A percentile compares a stretch with the other conserved stretches of the same genome.
These are phyloP conservation scores for Psilopsiagon aymara DNA, from an alignment of 2,113 vertebrate genomes.

Conservation along the genomic window DNA sequence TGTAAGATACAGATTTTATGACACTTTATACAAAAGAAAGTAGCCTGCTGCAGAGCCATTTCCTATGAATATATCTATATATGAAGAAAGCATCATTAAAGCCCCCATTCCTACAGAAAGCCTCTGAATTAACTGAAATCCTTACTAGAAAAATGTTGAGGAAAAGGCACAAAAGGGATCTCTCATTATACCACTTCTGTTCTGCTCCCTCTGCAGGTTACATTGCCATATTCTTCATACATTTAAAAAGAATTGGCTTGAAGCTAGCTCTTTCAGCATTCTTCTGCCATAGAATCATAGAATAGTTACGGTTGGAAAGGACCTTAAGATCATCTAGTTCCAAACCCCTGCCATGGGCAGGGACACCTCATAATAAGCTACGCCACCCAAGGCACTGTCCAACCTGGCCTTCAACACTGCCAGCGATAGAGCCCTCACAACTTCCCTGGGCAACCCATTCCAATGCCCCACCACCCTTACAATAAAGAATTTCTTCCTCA, in stretches of 20 bases:
- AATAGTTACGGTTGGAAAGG: too few species aligned
- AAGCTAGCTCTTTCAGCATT: not conserved
- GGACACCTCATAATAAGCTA: too few species aligned
- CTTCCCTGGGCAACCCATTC: too few species aligned
- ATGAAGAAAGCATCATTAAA: not conserved
- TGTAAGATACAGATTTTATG: not conserved
- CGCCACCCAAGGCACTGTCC: too few species aligned
- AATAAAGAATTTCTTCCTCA: too few species aligned
- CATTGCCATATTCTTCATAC: not conserved
- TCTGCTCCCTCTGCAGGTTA: not conserved
- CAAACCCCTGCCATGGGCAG: too few species aligned
- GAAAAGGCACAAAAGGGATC: not conserved
- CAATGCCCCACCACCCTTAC: too few species aligned
- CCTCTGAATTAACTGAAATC: not conserved
- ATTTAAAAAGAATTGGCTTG: not conserved
- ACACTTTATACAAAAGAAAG: not conserved
- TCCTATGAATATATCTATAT: not conserved
- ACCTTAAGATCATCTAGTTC: too few species aligned
- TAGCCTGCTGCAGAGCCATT: not conserved
- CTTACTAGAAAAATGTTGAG: not conserved
- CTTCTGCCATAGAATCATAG: not conserved
- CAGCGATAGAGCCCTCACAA: too few species aligned
- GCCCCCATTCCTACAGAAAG: not conserved
- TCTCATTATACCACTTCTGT: not conserved
- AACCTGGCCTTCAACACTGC: too few species aligned